A percentile compares a stretch with the other conserved stretches of the same genome.
These are phyloP conservation scores for Hydropsyche tenuis DNA, from an alignment of 1,140 invertebrate genomes.

Conservation along the genomic window DNA sequence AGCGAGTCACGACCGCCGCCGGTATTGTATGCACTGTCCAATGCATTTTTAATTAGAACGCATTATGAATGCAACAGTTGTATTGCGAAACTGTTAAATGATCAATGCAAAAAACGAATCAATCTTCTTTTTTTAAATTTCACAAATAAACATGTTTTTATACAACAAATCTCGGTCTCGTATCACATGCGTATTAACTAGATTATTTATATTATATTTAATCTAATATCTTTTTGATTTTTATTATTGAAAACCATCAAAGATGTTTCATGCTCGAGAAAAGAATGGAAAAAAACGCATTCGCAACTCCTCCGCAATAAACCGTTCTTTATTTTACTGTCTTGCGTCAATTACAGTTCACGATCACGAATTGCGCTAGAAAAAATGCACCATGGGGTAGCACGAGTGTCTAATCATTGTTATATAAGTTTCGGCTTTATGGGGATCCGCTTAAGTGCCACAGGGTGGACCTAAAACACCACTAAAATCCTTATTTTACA, in stretches of 20 bases:
- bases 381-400: slow-evolving; percentile 2
- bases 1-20: slow-evolving; percentile 30
- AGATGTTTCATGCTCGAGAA: background rate
- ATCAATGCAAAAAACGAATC: no score
- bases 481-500: slow-evolving; percentile 12
- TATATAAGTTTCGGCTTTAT: slow-evolving; percentile 39
- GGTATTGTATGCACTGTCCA: slow-evolving; percentile 32
- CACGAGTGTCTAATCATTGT: slow-evolving; percentile 39
- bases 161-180: no score
- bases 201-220: no score
- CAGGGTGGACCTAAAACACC: slow-evolving; percentile 13
- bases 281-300: background rate
- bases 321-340: slow-evolving; percentile 34
- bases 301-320: background rate
- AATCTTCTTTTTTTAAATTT: no score
- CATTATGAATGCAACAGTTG: slow-evolving; percentile 30
- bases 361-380: background rate
- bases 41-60: slow-evolving; percentile 38
- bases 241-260: no score
- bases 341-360: slow-evolving; percentile 25
- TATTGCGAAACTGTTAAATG: slow-evolving; percentile 10
- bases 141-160: no score
- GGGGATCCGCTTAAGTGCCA: slow-evolving; percentile 34
- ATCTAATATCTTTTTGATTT: no score
- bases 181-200: no score